These are phyloP conservation scores for Etheostoma cragini DNA, from an alignment of 2,113 vertebrate species.

Conservation along the genomic window DNA sequence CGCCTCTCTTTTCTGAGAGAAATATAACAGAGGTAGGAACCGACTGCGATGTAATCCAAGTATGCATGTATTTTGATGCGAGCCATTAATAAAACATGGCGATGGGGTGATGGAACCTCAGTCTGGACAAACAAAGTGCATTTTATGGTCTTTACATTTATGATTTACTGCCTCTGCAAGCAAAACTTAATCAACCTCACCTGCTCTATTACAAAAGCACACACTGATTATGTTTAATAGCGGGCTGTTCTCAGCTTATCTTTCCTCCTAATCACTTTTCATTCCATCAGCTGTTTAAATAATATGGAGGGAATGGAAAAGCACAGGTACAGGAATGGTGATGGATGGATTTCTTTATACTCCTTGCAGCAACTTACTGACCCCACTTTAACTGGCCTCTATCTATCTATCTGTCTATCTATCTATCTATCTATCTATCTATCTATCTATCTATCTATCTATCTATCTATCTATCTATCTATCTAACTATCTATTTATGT, in stretches of 20 bases:
- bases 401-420: slow-evolving; percentile 21
- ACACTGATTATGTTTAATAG: slow-evolving; percentile 20
- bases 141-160: slow-evolving; percentile 24
- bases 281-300: slow-evolving; percentile 30
- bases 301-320: background rate
- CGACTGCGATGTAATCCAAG: background rate
- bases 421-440: slow-evolving; percentile 47
- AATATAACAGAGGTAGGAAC: slow-evolving; percentile 36
- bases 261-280: slow-evolving; percentile 24
- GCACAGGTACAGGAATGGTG: slow-evolving; percentile 9
- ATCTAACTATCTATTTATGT: slow-evolving; percentile 19
- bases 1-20: slow-evolving; percentile 25
- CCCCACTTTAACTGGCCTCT: slow-evolving; percentile 52
- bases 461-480: slow-evolving; percentile 44
- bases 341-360: slow-evolving; percentile 49
- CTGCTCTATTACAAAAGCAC: slow-evolving; percentile 22
- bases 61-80: slow-evolving; percentile 51
- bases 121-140: slow-evolving; percentile 47
- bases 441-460: slow-evolving; percentile 10
- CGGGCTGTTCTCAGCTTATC: slow-evolving; percentile 17
- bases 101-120: slow-evolving; percentile 1
- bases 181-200: slow-evolving; percentile 7
- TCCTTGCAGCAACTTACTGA: slow-evolving; percentile 43
- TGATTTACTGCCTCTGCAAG: slow-evolving; percentile 27
- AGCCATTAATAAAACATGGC: slow-evolving; percentile 69